Evolutionary conservation across 2,113 vertebrate species (phyloP).

Genomic region (Onychostruthus taczanowskii): DNA sequence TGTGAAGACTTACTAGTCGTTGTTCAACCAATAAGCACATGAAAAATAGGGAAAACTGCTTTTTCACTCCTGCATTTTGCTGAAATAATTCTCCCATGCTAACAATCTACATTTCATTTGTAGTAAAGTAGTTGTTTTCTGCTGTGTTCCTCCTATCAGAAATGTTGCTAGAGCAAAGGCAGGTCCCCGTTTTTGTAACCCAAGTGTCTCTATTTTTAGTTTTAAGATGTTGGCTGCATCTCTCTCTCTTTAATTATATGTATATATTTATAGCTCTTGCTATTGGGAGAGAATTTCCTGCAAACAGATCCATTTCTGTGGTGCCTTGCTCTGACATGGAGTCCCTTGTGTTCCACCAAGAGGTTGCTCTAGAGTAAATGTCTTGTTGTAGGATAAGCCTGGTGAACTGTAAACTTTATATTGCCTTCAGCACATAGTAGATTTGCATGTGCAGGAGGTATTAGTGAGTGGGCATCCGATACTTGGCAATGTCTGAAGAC

Average conservation of each 20-base stretch:
- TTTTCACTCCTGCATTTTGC: neutral
- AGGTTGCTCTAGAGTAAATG: neutral
- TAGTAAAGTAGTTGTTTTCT: neutral
- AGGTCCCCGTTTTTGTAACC: slow-evolving; percentile 29
- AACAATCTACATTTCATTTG: neutral
- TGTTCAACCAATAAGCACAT: neutral
- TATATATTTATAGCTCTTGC: slow-evolving; percentile 45
- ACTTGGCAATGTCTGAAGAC: slow-evolving; percentile 10
- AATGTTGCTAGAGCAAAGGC: neutral
- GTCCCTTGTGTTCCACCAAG: neutral
- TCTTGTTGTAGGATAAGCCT: slow-evolving; percentile 2
- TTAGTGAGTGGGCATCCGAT: neutral
- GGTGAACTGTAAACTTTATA: slow-evolving; percentile 7
- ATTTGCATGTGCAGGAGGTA: slow-evolving; percentile 28
- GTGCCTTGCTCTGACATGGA: neutral
- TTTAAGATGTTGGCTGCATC: slow-evolving; percentile 21
- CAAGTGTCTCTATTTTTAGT: slow-evolving; percentile 53
- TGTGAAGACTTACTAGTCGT: neutral
- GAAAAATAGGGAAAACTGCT: neutral
- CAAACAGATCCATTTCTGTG: slow-evolving; percentile 47
- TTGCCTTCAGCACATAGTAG: slow-evolving; percentile 38
- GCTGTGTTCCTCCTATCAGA: neutral
- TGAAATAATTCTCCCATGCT: neutral
- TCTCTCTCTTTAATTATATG: neutral
- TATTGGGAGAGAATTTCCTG: slow-evolving; percentile 54